Evolutionary conservation across 2,888 invertebrate species (phyloP), one percentile per base, ranked within the genome.

Genomic region (Netelia fuscicornis): DNA sequence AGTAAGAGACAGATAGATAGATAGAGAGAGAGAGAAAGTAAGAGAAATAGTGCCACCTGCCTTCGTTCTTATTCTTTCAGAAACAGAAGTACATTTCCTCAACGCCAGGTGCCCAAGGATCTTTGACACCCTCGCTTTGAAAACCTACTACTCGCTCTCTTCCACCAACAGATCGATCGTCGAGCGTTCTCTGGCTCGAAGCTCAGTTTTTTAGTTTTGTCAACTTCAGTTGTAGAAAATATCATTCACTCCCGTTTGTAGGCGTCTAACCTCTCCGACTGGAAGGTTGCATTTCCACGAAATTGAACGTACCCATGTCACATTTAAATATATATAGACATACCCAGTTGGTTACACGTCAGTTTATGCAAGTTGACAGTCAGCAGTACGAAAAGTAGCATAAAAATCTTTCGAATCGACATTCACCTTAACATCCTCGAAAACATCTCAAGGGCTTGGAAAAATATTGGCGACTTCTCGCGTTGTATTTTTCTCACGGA

Each of bases 121-220:
- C 70, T 64, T 79, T 80, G 83, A 75, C 71, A 75, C 79, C 75
- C 58, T 71, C 37, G 30, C 52, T 71, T 58, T 64, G 64, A 62
- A 79, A 72, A 70, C 78, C 42, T 62, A 72, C 60, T 79, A 17
- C n/a, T 54, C 48, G 65, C 56, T 72, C 67, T 67, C 48, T 44
- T 56, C 42, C 65, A 67, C 44, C 67, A 48, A 67, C 13, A 75
- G 60, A 25, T 64, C 52, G 52, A 52, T 52, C 64, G 75, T 67
- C 52, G 13, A 30, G 30, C n/a, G 56, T 56, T 76, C 23, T 44
- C 65, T 6, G 37, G 6, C 52, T 75, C 48, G 30, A 30, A 67
- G 65, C 42, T 75, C 64, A 20, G 37, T 76, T 17, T 52, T 75
- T 75, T 48, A 11, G 77, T 37, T 72, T 77, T 71, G 48, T 13